Evolutionary conservation across 2,888 invertebrate species (phyloP).

Genomic region (Thymelicus sylvestris): DNA sequence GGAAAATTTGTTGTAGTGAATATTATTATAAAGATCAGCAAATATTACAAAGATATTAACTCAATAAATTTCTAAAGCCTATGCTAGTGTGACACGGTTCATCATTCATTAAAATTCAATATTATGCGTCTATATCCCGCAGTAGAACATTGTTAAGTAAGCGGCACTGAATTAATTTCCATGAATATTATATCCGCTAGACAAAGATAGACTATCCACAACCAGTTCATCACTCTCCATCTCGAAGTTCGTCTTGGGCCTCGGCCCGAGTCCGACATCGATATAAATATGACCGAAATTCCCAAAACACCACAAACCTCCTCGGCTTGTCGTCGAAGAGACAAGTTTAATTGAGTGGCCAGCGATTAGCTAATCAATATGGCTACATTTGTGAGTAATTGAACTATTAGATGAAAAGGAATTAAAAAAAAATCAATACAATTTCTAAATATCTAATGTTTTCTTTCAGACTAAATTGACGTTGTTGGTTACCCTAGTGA

Average conservation of each 20-base stretch:
- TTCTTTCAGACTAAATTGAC: constrained; percentile 73
- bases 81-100: background rate
- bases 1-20: too few species aligned
- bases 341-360: constrained; percentile 70
- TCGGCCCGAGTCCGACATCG: constrained; percentile 56
- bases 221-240: constrained; percentile 68
- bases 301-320: constrained; percentile 71
- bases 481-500: constrained; percentile 73
- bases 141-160: constrained; percentile 67
- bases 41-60: too few species aligned
- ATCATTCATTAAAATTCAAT: constrained; percentile 48
- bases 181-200: constrained; percentile 69
- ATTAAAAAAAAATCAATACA: background rate
- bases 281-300: constrained; percentile 78
- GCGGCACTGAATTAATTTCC: constrained; percentile 66
- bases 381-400: constrained; percentile 78
- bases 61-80: background rate
- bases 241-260: constrained; percentile 58
- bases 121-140: constrained; percentile 53
- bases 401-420: constrained; percentile 5
- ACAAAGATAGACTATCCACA: constrained; percentile 68
- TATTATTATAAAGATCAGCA: too few species aligned
- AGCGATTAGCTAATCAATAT: constrained; percentile 81
- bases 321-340: constrained; percentile 69
- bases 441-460: constrained; percentile 34